These are phyloP conservation scores for Drosophila bocqueti DNA, from an alignment of 1,140 invertebrate genomes.

Conservation along the genomic window DNA sequence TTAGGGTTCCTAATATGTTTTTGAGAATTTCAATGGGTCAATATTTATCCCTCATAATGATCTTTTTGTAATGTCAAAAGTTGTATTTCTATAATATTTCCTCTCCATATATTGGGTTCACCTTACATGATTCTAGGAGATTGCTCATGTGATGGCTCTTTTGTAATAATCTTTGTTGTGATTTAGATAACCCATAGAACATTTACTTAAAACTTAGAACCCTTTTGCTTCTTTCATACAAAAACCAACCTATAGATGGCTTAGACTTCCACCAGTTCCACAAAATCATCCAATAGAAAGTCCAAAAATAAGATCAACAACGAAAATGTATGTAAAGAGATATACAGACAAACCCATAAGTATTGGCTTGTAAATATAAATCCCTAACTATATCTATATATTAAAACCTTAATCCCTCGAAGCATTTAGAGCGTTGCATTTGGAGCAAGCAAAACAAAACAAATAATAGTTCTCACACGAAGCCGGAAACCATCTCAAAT, in stretches of 20 bases:
- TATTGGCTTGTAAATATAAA: conserved; percentile 79
- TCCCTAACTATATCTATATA: conserved; percentile 38
- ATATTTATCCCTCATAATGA: background rate
- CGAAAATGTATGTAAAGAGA: conserved; percentile 60
- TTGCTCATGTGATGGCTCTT: too few species aligned
- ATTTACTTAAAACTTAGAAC: background rate
- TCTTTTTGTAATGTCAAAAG: background rate
- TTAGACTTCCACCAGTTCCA: conserved; percentile 16
- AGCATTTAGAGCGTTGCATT: conserved; percentile 62
- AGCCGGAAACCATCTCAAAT: conserved; percentile 25
- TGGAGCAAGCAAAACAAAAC: conserved; percentile 42
- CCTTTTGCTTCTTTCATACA: background rate
- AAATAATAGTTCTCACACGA: conserved; percentile 21
- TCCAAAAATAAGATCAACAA: conserved; percentile 40
- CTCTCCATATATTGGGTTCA: too few species aligned
- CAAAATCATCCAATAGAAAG: conserved; percentile 26
- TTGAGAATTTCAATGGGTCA: background rate
- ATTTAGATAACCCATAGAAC: conserved; percentile 3
- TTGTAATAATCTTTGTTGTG: too few species aligned
- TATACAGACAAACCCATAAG: conserved; percentile 22
- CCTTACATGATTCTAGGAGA: background rate
- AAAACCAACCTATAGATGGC: conserved; percentile 10
- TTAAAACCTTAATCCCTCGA: conserved; percentile 47
- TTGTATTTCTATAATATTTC: background rate
- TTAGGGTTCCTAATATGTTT: background rate